These are phyloP conservation scores for Tolypeutes matacus DNA, from an alignment of 2,797 vertebrate species.

Conservation along the genomic window DNA sequence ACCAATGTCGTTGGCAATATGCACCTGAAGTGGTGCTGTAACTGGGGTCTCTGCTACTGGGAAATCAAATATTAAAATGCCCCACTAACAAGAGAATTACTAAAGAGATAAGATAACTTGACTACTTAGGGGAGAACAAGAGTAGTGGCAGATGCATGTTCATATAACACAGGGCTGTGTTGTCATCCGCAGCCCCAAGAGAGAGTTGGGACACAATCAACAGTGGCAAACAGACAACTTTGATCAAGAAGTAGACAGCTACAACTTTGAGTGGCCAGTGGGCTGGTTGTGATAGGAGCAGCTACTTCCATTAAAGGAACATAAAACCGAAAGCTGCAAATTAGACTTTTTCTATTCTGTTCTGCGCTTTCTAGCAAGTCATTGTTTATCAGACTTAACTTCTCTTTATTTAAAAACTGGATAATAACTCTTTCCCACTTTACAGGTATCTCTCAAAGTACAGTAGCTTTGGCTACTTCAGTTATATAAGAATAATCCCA, in stretches of 20 bases:
- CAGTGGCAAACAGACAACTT: background rate
- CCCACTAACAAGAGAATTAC: background rate
- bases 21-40: background rate
- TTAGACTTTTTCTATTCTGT: constrained; percentile 45
- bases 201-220: background rate
- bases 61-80: constrained; percentile 22
- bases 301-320: constrained; percentile 22
- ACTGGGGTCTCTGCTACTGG: background rate
- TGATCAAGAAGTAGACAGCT: background rate
- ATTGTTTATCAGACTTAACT: constrained; percentile 18
- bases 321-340: constrained; percentile 57
- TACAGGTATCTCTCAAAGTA: constrained; percentile 32
- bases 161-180: background rate
- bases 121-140: background rate
- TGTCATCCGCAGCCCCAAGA: background rate
- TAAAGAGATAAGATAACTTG: background rate
- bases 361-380: constrained; percentile 70
- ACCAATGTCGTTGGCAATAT: background rate
- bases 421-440: constrained; percentile 31
- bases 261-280: background rate
- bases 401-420: constrained; percentile 42
- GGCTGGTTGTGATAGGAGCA: background rate
- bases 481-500: constrained; percentile 48
- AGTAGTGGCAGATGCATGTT: background rate
- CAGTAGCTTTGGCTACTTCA: constrained; percentile 33